Evolutionary conservation across 2,888 invertebrate species (phyloP).

Genomic region (Acrocera orbiculus): DNA sequence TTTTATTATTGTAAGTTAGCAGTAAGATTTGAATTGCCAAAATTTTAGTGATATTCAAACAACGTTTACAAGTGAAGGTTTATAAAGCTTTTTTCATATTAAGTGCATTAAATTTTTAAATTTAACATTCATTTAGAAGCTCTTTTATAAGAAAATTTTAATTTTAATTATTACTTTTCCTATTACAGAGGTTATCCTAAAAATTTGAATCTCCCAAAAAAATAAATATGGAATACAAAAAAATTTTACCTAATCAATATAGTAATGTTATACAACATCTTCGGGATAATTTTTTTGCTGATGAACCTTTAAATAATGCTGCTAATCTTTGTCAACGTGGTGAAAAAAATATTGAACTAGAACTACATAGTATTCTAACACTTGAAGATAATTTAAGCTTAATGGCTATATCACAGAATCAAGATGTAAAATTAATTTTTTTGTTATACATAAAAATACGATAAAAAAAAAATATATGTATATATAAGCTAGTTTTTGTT

Average conservation of each 20-base stretch:
- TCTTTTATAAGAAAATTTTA: too few relatives aligned
- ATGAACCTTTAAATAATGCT: conserved; percentile 66
- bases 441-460: neutral
- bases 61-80: too few relatives aligned
- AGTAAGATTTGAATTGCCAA: too few relatives aligned
- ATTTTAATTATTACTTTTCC: too few relatives aligned
- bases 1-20: too few relatives aligned
- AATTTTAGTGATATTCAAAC: too few relatives aligned
- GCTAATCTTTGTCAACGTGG: conserved; percentile 57
- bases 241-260: conserved; percentile 24
- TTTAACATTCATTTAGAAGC: too few relatives aligned
- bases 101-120: too few relatives aligned
- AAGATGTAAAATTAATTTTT: conserved; percentile 34
- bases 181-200: too few relatives aligned
- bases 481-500: neutral
- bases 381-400: conserved; percentile 55
- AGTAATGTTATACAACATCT: conserved; percentile 53
- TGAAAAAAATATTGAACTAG: conserved; percentile 50
- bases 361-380: conserved; percentile 53
- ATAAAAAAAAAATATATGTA: neutral
- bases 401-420: conserved; percentile 44
- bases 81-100: too few relatives aligned
- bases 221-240: conserved; percentile 30
- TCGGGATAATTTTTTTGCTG: conserved; percentile 58
- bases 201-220: too few relatives aligned